Conservation (phyloP, 1,140 invertebrate species). For the Gerris buenoi region DNA sequence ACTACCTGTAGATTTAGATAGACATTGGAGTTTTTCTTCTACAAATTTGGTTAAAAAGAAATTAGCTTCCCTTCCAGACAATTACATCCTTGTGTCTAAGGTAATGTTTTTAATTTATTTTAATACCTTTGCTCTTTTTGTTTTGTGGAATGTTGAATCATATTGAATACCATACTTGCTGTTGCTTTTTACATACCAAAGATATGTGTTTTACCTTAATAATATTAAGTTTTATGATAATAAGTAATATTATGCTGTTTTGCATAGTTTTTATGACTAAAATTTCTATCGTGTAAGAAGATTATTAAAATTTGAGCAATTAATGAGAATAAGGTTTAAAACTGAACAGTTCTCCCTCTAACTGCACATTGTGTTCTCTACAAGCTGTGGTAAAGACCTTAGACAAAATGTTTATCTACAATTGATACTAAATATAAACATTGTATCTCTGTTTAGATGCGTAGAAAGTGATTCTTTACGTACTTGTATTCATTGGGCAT, state of each 20-base stretch:
- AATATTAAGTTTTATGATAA: not conserved
- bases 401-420: too few relatives aligned
- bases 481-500: too few relatives aligned
- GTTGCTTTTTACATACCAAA: not conserved
- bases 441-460: too few relatives aligned
- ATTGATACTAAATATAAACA: too few relatives aligned
- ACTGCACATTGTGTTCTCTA: too few relatives aligned
- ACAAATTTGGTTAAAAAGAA: not conserved
- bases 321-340: too few relatives aligned
- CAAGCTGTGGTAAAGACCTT: too few relatives aligned
- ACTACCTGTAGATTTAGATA: constrained; percentile 10
- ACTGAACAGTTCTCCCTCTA: too few relatives aligned
- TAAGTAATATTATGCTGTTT: not conserved
- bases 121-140: not conserved
- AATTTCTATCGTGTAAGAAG: too few relatives aligned
- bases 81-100: not conserved
- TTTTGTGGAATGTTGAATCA: not conserved
- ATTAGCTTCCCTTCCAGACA: not conserved
- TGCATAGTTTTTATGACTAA: not conserved
- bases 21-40: constrained; percentile 3
- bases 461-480: too few relatives aligned
- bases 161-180: not conserved
- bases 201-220: not conserved
- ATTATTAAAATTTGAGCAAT: too few relatives aligned
- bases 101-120: not conserved